Conservation (phyloP, 1,140 invertebrate genomes). For the Neodiprion fabricii region DNA sequence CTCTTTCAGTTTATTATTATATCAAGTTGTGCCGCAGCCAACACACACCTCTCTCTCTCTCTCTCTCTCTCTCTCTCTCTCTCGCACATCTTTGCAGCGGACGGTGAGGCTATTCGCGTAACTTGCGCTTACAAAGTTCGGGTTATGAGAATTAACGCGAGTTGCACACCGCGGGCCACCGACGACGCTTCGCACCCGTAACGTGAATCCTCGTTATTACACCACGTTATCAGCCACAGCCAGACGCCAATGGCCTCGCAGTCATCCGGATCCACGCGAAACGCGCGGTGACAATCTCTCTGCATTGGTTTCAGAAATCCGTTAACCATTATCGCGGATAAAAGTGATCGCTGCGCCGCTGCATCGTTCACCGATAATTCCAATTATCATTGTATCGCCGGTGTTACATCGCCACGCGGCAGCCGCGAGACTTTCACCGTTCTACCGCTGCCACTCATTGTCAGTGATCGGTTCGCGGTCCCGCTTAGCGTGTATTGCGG, state of each 20-base stretch:
- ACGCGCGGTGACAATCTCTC: slow-evolving; percentile 17
- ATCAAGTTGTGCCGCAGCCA: slow-evolving; percentile 51
- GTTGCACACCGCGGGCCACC: slow-evolving; percentile 30
- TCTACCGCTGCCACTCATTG: background rate
- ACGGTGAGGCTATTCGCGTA: slow-evolving; percentile 42
- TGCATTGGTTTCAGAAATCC: slow-evolving; percentile 18
- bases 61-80: slow-evolving; percentile 20
- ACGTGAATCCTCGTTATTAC: background rate
- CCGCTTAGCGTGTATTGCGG: no score
- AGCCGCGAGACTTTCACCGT: background rate
- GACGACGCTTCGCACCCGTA: slow-evolving; percentile 22
- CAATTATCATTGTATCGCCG: background rate
- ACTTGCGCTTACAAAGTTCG: slow-evolving; percentile 47
- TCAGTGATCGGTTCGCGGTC: background rate
- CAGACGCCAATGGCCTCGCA: background rate
- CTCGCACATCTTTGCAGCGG: slow-evolving; percentile 9
- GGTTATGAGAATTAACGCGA: slow-evolving; percentile 53
- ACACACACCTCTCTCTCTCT: slow-evolving; percentile 14
- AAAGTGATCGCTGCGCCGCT: background rate
- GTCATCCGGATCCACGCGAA: slow-evolving; percentile 11
- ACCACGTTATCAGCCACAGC: background rate
- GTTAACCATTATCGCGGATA: slow-evolving; percentile 1
- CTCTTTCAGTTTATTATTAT: slow-evolving; percentile 59
- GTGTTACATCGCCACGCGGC: background rate
- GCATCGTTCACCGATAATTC: slow-evolving; percentile 1